These are phyloP conservation scores for Oxyruncus cristatus DNA, from an alignment of 2,113 vertebrate species.

Conservation along the genomic window DNA sequence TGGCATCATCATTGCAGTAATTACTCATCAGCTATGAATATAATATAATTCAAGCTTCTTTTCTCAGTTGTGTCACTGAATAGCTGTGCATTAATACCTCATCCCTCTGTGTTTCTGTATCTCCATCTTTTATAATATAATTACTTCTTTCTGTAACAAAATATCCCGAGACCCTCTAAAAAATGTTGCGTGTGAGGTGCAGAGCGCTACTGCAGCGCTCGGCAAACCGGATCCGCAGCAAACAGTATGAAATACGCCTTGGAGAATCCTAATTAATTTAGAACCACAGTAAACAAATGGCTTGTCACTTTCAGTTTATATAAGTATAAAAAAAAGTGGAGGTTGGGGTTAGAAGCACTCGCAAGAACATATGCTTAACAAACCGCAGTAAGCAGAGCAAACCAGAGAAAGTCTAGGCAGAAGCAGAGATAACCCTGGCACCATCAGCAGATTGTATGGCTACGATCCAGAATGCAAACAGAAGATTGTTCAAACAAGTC, in stretches of 20 bases:
- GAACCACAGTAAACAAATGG: conserved; percentile 34
- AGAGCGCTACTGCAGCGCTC: background rate
- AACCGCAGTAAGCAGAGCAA: conserved; percentile 41
- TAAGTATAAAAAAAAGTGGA: conserved; percentile 42
- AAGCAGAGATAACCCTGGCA: conserved; percentile 52
- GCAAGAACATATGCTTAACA: conserved; percentile 28
- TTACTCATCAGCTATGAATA: background rate
- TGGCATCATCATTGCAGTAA: background rate
- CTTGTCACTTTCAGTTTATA: conserved; percentile 60
- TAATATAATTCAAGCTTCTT: background rate
- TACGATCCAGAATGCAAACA: conserved; percentile 49
- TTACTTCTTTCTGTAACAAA: background rate
- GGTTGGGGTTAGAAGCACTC: conserved; percentile 44
- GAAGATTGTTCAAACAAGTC: conserved; percentile 62
- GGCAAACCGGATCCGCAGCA: conserved; percentile 11
- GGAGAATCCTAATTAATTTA: conserved; percentile 60
- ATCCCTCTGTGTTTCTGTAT: background rate
- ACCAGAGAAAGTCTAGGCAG: conserved; percentile 22
- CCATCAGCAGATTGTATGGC: conserved; percentile 59
- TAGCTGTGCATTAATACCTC: background rate
- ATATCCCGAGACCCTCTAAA: background rate
- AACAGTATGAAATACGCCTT: conserved; percentile 23
- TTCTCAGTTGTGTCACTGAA: background rate
- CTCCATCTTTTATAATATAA: background rate
- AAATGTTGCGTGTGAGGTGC: background rate